Percentiles rank a stretch among this genome's conserved stretches.
phyloP scores from a whole-genome alignment of 2,113 vertebrate species.

The Dromiciops gliroides region DNA sequence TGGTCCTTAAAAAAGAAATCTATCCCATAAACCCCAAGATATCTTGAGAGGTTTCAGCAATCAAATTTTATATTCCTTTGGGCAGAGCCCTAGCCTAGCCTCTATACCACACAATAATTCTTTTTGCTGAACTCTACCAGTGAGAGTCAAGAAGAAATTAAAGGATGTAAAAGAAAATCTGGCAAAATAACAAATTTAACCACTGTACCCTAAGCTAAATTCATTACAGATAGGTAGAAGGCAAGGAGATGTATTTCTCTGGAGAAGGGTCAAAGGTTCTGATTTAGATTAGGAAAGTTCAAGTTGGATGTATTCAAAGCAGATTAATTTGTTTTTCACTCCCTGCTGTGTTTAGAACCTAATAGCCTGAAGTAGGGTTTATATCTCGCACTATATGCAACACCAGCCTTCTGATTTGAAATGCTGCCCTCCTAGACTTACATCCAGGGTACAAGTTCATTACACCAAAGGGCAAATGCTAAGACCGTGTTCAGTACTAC shows the following conservation, averaged over 20 bases:
- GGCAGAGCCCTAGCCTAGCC: background rate
- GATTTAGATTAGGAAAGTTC: slow-evolving; percentile 3
- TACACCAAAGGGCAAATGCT: background rate
- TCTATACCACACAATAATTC: slow-evolving; percentile 15
- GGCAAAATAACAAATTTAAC: background rate
- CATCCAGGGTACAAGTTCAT: slow-evolving; percentile 11
- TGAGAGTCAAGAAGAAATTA: slow-evolving; percentile 26
- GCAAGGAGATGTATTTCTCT: background rate
- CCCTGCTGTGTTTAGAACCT: background rate
- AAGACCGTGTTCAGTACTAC: background rate
- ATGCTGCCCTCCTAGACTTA: background rate
- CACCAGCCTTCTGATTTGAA: background rate
- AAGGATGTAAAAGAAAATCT: slow-evolving; percentile 40
- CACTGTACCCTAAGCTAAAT: background rate
- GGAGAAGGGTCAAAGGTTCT: background rate
- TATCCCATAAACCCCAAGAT: too few relatives aligned
- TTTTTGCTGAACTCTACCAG: slow-evolving; percentile 21
- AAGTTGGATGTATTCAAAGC: background rate
- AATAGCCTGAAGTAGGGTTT: background rate
- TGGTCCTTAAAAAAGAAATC: too few relatives aligned
- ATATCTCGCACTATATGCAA: background rate
- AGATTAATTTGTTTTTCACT: background rate
- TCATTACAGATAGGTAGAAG: background rate
- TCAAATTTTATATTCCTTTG: too few relatives aligned
- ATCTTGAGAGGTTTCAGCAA: too few relatives aligned